Evolutionary conservation across 2,888 invertebrate genomes (phyloP), one percentile per base, ranked within the genome.

Genomic region (Yponomeuta plumbellus): DNA sequence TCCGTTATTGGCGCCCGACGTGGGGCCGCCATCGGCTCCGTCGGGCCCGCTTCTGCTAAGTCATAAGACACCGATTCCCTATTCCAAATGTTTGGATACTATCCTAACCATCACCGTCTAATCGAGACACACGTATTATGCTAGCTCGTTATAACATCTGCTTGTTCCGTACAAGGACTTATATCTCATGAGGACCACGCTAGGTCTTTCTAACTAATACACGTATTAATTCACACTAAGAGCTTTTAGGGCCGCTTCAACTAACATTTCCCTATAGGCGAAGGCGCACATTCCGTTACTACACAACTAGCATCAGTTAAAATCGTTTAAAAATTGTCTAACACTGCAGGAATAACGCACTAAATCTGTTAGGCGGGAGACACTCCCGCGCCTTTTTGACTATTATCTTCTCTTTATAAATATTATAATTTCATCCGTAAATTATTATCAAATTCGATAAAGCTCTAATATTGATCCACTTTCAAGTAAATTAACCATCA

Each of bases 391-490:
- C 40, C 13, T 74, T 72, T 75, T 76, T 74, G 73, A 74, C 77
- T 74, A 75, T 66, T 71, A 72, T 71, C 74, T 79, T 63, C 66
- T 77, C 80, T 80, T 79, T 83, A 85, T 86, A 87, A 88, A 87
- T 86, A 87, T 86, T 86, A 88, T 87, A 86, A 87, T 84, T 52
- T 80, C 79, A 79, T 84, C 80, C 84, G 77, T 90, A 89, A 88
- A 89, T 91, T 90, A 90, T 90, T 91, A 91, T 90, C 90, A 90
- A 91, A 90, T 88, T 89, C 85, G 88, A 90, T 91, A 91, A 91
- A 91, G 91, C 91, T 91, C 88, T 88, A 91, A 85, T 77, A 88
- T 91, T 91, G 91, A 83, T 91, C 90, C 89, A 88, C 89, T 85
- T 90, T 88, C 85, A 82, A 78, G 81, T 85, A 86, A 86, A 85